Base-by-base conservation (phyloP, 1,140 invertebrate genomes). In the Lasioglossum baleicum region DNA sequence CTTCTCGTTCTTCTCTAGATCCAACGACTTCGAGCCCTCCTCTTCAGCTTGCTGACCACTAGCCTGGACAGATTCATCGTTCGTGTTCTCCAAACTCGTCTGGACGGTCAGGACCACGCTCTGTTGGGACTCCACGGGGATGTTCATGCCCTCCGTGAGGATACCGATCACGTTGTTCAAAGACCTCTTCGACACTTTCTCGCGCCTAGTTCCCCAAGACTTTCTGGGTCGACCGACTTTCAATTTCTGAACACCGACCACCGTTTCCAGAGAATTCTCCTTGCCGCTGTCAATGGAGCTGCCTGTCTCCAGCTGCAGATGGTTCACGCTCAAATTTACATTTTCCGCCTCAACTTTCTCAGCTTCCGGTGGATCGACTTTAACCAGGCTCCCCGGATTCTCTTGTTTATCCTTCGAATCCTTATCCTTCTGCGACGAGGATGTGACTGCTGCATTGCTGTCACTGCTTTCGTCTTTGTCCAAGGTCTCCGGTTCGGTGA, bases 241-340 rank as follows among this genome's bases (percentile, higher is more conserved):
- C 8, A 88, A 58, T 67, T 93, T 93, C 0, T 77, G 82, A 51
- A 89, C 73, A 44, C 85, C 91, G 0, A 91, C 75, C 4, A 87
- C 77, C 8, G 88, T 88, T 48, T 92, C 92, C 8, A 91, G 82
- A 0, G 92, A 91, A 71, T 93, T 93, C 74, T 93, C 92, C 48
- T 93, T 93, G 0, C 92, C 92, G 31, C 92, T 93, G 64, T 93
- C 92, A n/a, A 92, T 90, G 0, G 92, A 92, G 17, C 90, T 92
- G n/a, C 89, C 90, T 0, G 89, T 92, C 70, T 93, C 92, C 31
- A 89, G 88, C 22, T 92, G 92, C 22, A 93, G 70, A 26, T 90
- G 87, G 22, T 89, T 92, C 4, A 92, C 71, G 67, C 60, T 92
- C 13, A 90, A 51, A 67, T 89, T 92, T 3, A 83, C 72, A 20